Percentiles rank a stretch among this genome's conserved stretches.
These are phyloP conservation scores for Eupithecia pulchellata DNA, from an alignment of 2,888 invertebrate genomes.

Conservation along the genomic window DNA sequence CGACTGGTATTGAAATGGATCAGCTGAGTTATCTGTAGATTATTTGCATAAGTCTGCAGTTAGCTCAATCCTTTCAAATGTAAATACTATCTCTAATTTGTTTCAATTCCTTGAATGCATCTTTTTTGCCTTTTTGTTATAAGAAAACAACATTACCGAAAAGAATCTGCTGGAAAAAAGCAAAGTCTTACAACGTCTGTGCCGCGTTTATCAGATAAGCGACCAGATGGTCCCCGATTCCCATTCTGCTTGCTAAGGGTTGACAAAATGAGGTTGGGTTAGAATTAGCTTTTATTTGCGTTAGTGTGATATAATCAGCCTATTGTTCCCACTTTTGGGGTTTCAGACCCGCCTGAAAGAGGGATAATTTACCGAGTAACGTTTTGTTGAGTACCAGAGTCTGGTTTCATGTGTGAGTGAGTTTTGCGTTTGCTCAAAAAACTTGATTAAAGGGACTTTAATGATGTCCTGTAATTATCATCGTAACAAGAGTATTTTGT, in stretches of 20 bases:
- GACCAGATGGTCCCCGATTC: slow-evolving; percentile 11
- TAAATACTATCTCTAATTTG: no score
- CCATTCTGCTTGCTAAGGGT: slow-evolving; percentile 10
- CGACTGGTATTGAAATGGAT: no score
- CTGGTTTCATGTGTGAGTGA: slow-evolving; percentile 4
- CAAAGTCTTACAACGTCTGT: not conserved
- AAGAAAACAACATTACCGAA: not conserved
- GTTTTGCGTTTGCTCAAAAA: not conserved
- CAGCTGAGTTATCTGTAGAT: no score
- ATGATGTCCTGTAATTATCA: not conserved
- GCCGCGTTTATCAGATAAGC: slow-evolving; percentile 50
- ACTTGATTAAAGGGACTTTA: not conserved
- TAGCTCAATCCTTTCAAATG: no score
- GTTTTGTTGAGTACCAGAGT: not conserved
- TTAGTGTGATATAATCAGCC: slow-evolving; percentile 12
- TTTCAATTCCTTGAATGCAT: no score
- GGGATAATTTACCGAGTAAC: slow-evolving; percentile 7
- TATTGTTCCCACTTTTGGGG: slow-evolving; percentile 11
- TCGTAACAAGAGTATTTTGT: no score
- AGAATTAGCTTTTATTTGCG: slow-evolving; percentile 14
- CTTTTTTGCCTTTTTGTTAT: not conserved
- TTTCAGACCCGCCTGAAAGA: slow-evolving; percentile 3
- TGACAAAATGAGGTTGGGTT: slow-evolving; percentile 12
- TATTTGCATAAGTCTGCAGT: no score
- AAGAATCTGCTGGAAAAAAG: slow-evolving; percentile 4